A percentile compares a stretch with the other conserved stretches of the same genome.
Evolutionary conservation across 2,113 vertebrate species (phyloP).

Genomic region (Sebastes fasciatus): DNA sequence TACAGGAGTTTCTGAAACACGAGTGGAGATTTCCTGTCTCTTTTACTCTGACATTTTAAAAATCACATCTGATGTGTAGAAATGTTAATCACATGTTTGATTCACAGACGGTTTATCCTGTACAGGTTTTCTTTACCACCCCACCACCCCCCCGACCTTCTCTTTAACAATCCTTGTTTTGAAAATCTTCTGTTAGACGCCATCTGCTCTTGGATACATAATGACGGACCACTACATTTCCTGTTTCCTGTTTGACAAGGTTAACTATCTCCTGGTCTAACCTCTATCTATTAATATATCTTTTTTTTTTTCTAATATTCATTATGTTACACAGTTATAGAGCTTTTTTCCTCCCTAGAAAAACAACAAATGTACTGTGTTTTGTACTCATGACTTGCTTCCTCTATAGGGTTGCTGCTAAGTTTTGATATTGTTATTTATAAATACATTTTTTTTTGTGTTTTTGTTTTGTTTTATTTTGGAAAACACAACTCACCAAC

Average conservation of each 20-base stretch:
- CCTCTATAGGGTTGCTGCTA: conserved; percentile 80
- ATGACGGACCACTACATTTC: conserved; percentile 54
- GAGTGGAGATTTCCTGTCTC: neutral
- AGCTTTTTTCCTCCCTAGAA: conserved; percentile 50
- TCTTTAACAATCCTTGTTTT: conserved; percentile 53
- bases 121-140: conserved; percentile 26
- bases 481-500: conserved; percentile 72
- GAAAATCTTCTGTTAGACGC: conserved; percentile 48
- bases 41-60: neutral
- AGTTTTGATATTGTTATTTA: conserved; percentile 40
- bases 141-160: conserved; percentile 6
- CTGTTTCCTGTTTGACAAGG: conserved; percentile 69
- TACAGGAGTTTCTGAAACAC: neutral
- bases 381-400: conserved; percentile 81
- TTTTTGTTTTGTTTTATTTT: conserved; percentile 66
- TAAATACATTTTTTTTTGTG: conserved; percentile 66
- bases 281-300: conserved; percentile 46
- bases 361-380: conserved; percentile 73
- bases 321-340: conserved; percentile 48
- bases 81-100: conserved; percentile 34
- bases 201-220: conserved; percentile 53
- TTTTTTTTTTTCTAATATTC: conserved; percentile 24
- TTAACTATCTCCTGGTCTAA: conserved; percentile 62
- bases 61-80: conserved; percentile 13
- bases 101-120: conserved; percentile 40